phyloP scores from a whole-genome alignment of 2,113 vertebrate species.

The Eulemur macaco region DNA sequence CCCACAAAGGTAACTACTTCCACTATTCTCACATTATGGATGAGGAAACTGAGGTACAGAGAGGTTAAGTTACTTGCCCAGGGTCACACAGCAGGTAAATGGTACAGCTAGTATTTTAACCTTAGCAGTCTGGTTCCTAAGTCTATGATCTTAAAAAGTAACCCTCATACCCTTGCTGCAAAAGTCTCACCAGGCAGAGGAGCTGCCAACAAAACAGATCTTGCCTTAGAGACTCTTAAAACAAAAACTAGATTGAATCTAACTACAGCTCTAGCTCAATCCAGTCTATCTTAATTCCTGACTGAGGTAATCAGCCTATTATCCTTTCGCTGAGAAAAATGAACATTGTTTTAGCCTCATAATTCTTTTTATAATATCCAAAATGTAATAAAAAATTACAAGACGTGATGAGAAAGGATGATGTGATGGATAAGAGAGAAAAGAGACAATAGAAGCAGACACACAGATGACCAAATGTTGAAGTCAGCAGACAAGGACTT shows the following conservation, averaged over 20 bases:
- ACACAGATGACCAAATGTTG: background rate
- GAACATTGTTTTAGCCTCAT: background rate
- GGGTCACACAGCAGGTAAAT: background rate
- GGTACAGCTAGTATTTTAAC: background rate
- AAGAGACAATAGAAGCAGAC: background rate
- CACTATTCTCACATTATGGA: background rate
- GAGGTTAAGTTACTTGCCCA: background rate
- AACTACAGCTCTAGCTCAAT: background rate
- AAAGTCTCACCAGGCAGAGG: background rate
- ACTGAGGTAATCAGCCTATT: background rate
- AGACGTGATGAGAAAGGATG: background rate
- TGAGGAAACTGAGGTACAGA: background rate
- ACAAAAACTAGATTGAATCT: background rate
- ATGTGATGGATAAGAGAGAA: background rate
- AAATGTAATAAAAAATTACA: background rate
- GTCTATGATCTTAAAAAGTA: background rate
- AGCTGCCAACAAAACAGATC: background rate
- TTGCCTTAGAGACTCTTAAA: constrained; percentile 58
- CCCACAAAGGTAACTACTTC: background rate
- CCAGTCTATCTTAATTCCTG: background rate
- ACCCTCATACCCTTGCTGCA: fast-evolving
- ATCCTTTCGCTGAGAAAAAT: background rate
- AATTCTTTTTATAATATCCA: background rate
- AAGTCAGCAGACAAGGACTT: background rate
- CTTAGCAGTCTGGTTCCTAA: background rate